Evolutionary conservation across 2,113 vertebrate species (phyloP).

Genomic region (Oceanites oceanicus): DNA sequence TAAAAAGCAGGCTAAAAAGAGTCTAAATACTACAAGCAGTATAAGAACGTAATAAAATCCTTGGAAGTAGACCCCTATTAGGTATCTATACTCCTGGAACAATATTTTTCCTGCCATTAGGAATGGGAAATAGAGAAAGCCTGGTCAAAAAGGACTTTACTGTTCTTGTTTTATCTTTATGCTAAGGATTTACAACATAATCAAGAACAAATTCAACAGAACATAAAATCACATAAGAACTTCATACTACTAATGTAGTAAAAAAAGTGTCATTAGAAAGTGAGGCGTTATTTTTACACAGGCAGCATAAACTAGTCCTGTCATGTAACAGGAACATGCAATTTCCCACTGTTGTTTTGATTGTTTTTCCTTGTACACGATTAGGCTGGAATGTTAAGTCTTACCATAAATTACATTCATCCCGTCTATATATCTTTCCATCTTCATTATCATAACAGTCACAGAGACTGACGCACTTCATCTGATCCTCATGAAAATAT

Average conservation of each 20-base stretch:
- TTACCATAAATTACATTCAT: slow-evolving; percentile 85
- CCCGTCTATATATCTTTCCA: slow-evolving; percentile 63
- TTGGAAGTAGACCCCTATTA: neutral
- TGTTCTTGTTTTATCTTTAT: neutral
- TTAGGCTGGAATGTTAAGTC: neutral
- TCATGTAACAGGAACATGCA: neutral
- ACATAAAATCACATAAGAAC: neutral
- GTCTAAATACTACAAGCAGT: neutral
- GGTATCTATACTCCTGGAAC: neutral
- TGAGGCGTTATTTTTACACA: neutral
- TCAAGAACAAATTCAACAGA: neutral
- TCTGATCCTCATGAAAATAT: slow-evolving; percentile 85
- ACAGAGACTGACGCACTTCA: slow-evolving; percentile 83
- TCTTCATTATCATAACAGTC: slow-evolving; percentile 73
- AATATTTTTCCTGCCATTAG: neutral
- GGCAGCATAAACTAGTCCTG: neutral
- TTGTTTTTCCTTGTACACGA: neutral
- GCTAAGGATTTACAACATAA: neutral
- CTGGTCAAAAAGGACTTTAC: neutral
- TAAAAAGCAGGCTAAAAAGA: neutral
- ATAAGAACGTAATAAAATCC: neutral
- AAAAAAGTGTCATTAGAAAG: neutral
- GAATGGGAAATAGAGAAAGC: neutral
- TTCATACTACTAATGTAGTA: neutral
- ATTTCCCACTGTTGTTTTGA: neutral